Conservation (phyloP, 1,140 invertebrate species). For the Drosophila dunni region DNA sequence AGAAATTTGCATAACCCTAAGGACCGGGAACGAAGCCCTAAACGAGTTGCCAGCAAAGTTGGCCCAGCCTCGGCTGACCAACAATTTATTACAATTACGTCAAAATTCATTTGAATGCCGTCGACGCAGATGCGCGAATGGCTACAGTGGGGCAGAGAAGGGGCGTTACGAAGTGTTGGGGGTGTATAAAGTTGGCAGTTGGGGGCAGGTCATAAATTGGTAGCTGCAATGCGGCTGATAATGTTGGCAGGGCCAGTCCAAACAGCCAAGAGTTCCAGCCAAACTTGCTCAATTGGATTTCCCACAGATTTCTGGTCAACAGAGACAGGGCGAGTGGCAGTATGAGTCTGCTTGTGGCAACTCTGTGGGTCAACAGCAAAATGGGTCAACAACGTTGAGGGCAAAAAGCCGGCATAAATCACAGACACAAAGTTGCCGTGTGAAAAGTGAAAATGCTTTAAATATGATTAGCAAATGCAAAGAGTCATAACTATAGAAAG, state of each 20-base stretch:
- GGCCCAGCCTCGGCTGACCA: conserved; percentile 60
- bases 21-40: conserved; percentile 4
- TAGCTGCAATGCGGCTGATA: conserved; percentile 77
- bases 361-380: conserved; percentile 64
- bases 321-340: not conserved
- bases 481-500: not conserved
- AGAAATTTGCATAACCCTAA: conserved; percentile 46
- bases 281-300: conserved; percentile 65
- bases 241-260: conserved; percentile 37
- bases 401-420: conserved; percentile 57
- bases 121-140: conserved; percentile 38
- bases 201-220: conserved; percentile 66
- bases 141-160: not conserved
- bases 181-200: not conserved
- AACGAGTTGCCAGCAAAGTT: conserved; percentile 41
- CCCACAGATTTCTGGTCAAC: conserved; percentile 54
- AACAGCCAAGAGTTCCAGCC: conserved; percentile 12
- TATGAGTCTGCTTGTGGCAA: not conserved
- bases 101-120: conserved; percentile 76
- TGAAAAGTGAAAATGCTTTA: conserved; percentile 41
- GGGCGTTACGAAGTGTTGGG: not conserved
- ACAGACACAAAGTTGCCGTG: conserved; percentile 55
- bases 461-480: conserved; percentile 38
- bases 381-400: conserved; percentile 48
- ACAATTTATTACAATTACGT: conserved; percentile 83